Evolutionary conservation across 2,888 invertebrate genomes (phyloP), one percentile per base, ranked within the genome.

Genomic region (Marasmarcha lunaedactyla): DNA sequence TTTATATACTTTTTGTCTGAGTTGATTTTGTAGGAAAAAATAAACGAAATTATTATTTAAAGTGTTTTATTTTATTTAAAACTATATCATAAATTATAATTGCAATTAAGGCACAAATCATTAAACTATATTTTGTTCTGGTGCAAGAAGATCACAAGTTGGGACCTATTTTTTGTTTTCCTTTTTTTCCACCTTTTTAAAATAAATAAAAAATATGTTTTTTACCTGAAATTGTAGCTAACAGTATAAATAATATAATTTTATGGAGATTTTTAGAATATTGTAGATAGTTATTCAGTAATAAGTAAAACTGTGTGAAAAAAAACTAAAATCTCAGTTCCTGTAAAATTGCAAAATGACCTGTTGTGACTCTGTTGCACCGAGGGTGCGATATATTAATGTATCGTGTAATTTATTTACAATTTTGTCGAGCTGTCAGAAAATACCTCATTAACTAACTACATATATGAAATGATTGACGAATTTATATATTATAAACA

Each of bases 291-390:
- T 33, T 25, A 38, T 38, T 34, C 25, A 36, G 36, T 33, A 42
- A 42, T 38, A 11, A 36, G 38, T 13, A 30, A 30, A 30, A 30
- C n/a, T 7, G 30, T 30, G 12, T 4, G 30, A 45, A 27, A 41
- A 42, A 45, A 37, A 43, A 35, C 39, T 41, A 43, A 44, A 46
- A 46, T 42, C 38, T 14, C 14, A 41, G 40, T 40, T 46, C 44
- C 43, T 45, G 45, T 40, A 45, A 43, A 47, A 47, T 47, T 15
- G 26, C 41, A 36, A 40, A 30, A 20, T 36, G 20, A n/a, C n/a
- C n/a, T n/a, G n/a, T n/a, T 39, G 27, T 15, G 39, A 35, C 39
- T 39, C 35, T 42, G 42, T 46, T 39, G 37, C 44, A 48, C 45
- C 46, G 34, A 45, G 41, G 42, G 46, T 44, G 44, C 44, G 45